A percentile compares a stretch with the other conserved stretches of the same genome.
Evolutionary conservation across 2,888 invertebrate genomes (phyloP).

Genomic region (Stegophylla sp.): DNA sequence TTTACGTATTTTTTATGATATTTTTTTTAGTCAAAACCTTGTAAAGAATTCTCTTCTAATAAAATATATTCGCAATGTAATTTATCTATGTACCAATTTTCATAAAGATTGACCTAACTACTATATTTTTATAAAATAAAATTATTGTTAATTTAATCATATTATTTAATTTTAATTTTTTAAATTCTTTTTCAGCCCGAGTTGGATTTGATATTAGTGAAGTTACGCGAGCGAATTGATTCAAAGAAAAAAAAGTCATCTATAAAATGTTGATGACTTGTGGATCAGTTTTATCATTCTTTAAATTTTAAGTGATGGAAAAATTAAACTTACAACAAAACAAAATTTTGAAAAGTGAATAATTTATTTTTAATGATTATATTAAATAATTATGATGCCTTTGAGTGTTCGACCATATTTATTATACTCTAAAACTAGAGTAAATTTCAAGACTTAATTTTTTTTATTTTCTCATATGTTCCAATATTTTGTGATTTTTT

Average conservation of each 20-base stretch:
- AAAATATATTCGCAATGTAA: too few relatives aligned
- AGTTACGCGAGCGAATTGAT: conserved; percentile 67
- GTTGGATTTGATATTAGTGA: conserved; percentile 66
- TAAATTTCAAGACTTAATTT: conserved; percentile 55
- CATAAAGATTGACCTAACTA: background rate
- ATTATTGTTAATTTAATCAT: background rate
- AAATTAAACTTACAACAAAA: background rate
- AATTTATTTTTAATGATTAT: conserved; percentile 24
- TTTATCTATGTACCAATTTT: too few relatives aligned
- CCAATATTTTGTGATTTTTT: conserved; percentile 54
- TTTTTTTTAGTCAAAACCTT: too few relatives aligned
- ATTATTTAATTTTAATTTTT: too few relatives aligned
- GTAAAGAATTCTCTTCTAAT: too few relatives aligned
- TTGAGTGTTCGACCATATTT: conserved; percentile 27
- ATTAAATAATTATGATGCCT: conserved; percentile 22
- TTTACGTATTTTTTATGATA: too few relatives aligned
- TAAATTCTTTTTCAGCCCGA: conserved; percentile 65
- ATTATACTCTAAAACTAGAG: conserved; percentile 47
- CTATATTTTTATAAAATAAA: background rate
- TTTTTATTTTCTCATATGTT: conserved; percentile 48
- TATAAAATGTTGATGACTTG: conserved; percentile 31
- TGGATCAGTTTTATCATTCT: background rate
- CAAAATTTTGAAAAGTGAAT: background rate
- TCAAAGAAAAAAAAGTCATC: conserved; percentile 66
- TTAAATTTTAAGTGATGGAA: background rate